Percentiles rank a stretch among this genome's conserved stretches.
phyloP scores from a whole-genome alignment of 2,888 invertebrate genomes.

The Mechanitis messenoides region DNA sequence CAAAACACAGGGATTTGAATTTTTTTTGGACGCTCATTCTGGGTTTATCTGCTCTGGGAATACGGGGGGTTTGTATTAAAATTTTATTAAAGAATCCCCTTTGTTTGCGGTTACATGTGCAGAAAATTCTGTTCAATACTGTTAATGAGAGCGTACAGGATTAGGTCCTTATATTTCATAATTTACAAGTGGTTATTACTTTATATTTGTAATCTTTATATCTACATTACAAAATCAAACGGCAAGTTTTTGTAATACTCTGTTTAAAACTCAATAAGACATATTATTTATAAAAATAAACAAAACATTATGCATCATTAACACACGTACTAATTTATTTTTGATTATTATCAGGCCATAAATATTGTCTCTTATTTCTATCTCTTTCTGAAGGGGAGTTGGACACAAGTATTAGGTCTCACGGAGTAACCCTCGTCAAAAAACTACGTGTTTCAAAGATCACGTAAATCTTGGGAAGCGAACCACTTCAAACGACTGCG shows the following conservation, averaged over 20 bases:
- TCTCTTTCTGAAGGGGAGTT: constrained; percentile 13
- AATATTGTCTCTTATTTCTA: constrained; percentile 10
- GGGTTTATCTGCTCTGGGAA: constrained; percentile 32
- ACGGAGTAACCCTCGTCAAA: constrained; percentile 25
- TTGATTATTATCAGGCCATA: constrained; percentile 16
- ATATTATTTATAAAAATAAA: too few relatives aligned
- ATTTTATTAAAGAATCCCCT: constrained; percentile 24
- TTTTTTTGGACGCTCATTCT: constrained; percentile 40
- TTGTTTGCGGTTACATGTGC: constrained; percentile 25
- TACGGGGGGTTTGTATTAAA: constrained; percentile 31
- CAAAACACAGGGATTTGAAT: constrained; percentile 43
- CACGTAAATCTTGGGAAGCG: constrained; percentile 40
- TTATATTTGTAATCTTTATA: too few relatives aligned
- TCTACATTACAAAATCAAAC: too few relatives aligned
- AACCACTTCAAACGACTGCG: constrained; percentile 60
- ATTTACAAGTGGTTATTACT: neutral
- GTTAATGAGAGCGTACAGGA: neutral
- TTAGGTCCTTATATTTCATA: neutral
- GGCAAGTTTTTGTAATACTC: too few relatives aligned
- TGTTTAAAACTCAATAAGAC: too few relatives aligned
- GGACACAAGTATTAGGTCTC: constrained; percentile 16
- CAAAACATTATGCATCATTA: too few relatives aligned
- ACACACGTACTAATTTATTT: neutral
- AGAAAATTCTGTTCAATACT: constrained; percentile 12
- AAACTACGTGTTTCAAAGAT: constrained; percentile 36